Evolutionary conservation across 2,113 vertebrate species (phyloP), one percentile per base, ranked within the genome.

Genomic region (Crocuta crocuta): DNA sequence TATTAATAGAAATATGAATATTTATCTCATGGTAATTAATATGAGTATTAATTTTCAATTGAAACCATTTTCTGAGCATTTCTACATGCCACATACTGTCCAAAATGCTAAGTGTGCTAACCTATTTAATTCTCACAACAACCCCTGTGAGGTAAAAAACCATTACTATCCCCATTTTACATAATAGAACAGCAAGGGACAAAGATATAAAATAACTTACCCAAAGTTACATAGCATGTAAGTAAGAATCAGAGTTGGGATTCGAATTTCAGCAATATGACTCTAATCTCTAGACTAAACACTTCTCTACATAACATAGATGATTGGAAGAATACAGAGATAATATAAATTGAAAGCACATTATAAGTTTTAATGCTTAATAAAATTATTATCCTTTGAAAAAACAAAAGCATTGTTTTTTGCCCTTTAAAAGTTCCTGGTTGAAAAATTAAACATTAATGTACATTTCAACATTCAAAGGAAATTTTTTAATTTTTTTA

Each of bases 181-280:
- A 89, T 11, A 45, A 10, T 33, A 73, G 23, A 83, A 43, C 78
- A 78, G 0, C 16, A 95, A 86, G 19, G 23, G 16, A 76, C 26
- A 79, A 66, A 28, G 1, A 89, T 53, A 89, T 74, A 80, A 94
- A 89, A 96, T 79, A 92, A 95, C 28, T 94, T 90, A 63, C 43
- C 55, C 10, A 91, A 90, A 53, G 4, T 39, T 71, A 82, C 63
- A 70, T 8, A 81, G 21, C 21, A 88, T 71, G 6, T 31, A 91
- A 91, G 15, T 33, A 70, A 55, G 35, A 97, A 15, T 78, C 9
- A 24, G 43, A 92, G 10, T 4, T 74, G 21, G 21, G 26, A 89
- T 73, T 48, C 85, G 35, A 95, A 92, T 96, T 81, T 26, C 74
- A 91, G 39, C 9, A 91, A 8, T 13, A 55, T 13, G 28, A 24